Evolutionary conservation across 1,140 invertebrate species (phyloP), one percentile per base, ranked within the genome.

Genomic region (Scaptomyza graminum): DNA sequence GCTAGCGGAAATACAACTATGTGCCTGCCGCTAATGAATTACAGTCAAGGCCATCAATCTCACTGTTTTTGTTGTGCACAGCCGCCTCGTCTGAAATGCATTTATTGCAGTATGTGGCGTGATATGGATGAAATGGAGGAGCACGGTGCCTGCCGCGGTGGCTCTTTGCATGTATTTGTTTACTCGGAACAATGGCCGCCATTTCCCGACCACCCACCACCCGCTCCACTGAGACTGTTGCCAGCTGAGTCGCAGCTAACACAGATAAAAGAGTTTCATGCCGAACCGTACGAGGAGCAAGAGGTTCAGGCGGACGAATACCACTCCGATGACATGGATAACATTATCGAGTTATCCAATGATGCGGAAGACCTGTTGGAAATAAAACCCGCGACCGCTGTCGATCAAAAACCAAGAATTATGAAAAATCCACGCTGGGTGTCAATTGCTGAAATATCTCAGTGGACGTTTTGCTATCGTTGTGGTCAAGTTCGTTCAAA

Each of bases 1-100:
- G 8, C 11, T 0, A 18, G 11, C 9, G 22, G 5, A 3, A 3
- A 2, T 2, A 51, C 15, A 16, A 43, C 43, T 15, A 28, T 41
- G 22, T 73, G 46, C 18, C 34, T 44, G 5, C 16, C 1, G 13
- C 15, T 37, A 11, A 7, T 4, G 5, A 31, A 12, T 3, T 9
- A 0, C 0, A 34, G 7, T 34, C 31, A 34, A 34, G 13, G 25
- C 5, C 13, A 31, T 6, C 34, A 60, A 0, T 55, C 39, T 13
- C 71, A 77, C 18, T 77, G 74, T 15, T 77, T 70, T 39, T 77
- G 74, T 28, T 74, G 74, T 52, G 44, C 18, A 0, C 39, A 70
- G 34, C 50, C 71, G 7, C 74, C 74, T 1, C 55, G 12, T 0
- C 41, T 61, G 15, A 77, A 70, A 31, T 77, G 74, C 41, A 56